Percentiles rank a stretch among this genome's conserved stretches.
Evolutionary conservation across 2,797 vertebrate genomes (phyloP).

Genomic region (Balearica regulorum): DNA sequence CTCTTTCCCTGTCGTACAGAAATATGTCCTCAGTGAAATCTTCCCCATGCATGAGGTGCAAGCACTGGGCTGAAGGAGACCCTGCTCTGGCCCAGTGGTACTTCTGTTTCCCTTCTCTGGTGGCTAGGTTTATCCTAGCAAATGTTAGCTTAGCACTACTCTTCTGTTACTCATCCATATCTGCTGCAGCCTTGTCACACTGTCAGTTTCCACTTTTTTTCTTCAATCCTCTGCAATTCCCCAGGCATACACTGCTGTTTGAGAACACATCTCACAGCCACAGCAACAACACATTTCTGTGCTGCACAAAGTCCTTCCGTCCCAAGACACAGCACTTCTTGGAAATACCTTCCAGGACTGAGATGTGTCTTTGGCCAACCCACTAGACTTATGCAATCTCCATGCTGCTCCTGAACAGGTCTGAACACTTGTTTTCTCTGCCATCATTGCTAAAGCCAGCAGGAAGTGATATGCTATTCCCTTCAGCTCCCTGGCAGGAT

Average conservation of each 20-base stretch:
- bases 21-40: background rate
- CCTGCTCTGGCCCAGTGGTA: too few relatives aligned
- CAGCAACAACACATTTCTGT: rapidly evolving
- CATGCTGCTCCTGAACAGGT: background rate
- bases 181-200: background rate
- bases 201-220: background rate
- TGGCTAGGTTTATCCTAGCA: background rate
- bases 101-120: background rate
- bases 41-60: background rate
- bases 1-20: background rate
- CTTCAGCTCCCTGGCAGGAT: background rate
- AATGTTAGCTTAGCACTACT: background rate
- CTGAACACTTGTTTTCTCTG: background rate
- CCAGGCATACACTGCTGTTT: rapidly evolving
- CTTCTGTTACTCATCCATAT: background rate
- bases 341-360: background rate
- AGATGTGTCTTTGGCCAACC: background rate
- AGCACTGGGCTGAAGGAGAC: background rate
- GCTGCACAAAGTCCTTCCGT: background rate
- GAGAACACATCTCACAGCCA: background rate
- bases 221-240: background rate
- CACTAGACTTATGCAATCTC: background rate
- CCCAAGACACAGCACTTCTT: background rate
- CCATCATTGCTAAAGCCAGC: background rate
- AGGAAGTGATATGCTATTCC: background rate